These are phyloP conservation scores for Caprella mutica DNA, from an alignment of 2,888 invertebrate genomes.

Conservation along the genomic window DNA sequence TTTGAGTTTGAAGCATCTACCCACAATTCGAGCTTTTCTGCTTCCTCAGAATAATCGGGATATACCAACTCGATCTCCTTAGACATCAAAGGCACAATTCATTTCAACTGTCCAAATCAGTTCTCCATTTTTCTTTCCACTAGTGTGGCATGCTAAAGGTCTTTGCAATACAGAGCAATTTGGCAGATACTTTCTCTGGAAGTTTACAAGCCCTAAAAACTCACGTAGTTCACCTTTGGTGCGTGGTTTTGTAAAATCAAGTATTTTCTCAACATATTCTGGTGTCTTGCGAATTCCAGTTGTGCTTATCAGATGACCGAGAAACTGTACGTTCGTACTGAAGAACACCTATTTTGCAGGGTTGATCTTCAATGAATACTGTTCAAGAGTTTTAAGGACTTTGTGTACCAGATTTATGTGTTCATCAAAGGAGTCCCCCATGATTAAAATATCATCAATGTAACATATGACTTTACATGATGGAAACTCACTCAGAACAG, in stretches of 20 bases:
- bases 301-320: constrained; percentile 2
- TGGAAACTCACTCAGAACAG: background rate
- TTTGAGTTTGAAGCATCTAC: background rate
- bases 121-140: background rate
- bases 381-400: background rate
- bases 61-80: background rate
- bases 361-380: background rate
- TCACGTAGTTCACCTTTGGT: background rate
- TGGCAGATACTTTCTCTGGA: background rate
- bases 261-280: background rate
- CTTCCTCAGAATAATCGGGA: background rate
- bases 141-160: background rate
- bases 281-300: constrained; percentile 1
- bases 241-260: background rate
- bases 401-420: background rate
- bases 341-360: constrained; percentile 1
- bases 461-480: background rate
- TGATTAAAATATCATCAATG: constrained; percentile 5
- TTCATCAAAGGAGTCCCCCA: background rate
- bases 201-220: background rate
- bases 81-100: background rate
- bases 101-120: background rate
- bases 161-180: background rate
- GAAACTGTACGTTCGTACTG: background rate
- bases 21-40: background rate